Percentiles rank a stretch among this genome's conserved stretches.
phyloP scores from a whole-genome alignment of 1,140 invertebrate species.

The Leucophenga varia region DNA sequence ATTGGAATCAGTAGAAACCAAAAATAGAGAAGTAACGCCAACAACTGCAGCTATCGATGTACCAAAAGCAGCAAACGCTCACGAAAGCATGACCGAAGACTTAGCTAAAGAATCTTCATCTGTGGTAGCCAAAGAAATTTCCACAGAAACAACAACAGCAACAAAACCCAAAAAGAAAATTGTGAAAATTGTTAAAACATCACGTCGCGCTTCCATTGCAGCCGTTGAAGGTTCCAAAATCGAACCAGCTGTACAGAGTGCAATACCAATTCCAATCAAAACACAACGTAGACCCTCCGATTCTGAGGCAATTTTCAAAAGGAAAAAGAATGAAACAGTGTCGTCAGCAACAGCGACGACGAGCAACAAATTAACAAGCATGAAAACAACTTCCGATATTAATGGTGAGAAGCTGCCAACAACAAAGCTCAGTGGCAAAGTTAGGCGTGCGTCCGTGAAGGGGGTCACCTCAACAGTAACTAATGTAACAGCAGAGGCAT shows the following conservation, averaged over 20 bases:
- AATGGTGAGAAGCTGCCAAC: neutral
- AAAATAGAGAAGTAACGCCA: too few relatives aligned
- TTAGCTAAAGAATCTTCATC: too few relatives aligned
- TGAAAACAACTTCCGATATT: constrained; percentile 17
- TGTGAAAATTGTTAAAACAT: constrained; percentile 29
- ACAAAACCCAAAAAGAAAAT: constrained; percentile 3
- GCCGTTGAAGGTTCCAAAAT: constrained; percentile 42
- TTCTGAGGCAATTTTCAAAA: constrained; percentile 45
- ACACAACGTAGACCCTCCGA: constrained; percentile 47
- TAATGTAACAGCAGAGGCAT: constrained; percentile 6
- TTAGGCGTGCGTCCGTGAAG: constrained; percentile 10
- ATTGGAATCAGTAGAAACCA: constrained; percentile 28
- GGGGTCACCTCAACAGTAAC: neutral
- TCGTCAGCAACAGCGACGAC: too few relatives aligned
- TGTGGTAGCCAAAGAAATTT: too few relatives aligned
- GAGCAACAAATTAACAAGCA: constrained; percentile 40
- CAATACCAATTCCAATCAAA: constrained; percentile 26
- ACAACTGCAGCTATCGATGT: too few relatives aligned
- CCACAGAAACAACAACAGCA: constrained; percentile 1
- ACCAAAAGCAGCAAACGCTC: too few relatives aligned
- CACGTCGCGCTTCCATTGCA: constrained; percentile 44
- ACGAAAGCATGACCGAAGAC: too few relatives aligned
- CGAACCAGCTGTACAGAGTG: constrained; percentile 17
- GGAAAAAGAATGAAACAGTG: constrained; percentile 46
- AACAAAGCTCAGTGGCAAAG: constrained; percentile 1